Evolutionary conservation across 2,113 vertebrate genomes (phyloP), one percentile per base, ranked within the genome.

Genomic region (Athene noctua): DNA sequence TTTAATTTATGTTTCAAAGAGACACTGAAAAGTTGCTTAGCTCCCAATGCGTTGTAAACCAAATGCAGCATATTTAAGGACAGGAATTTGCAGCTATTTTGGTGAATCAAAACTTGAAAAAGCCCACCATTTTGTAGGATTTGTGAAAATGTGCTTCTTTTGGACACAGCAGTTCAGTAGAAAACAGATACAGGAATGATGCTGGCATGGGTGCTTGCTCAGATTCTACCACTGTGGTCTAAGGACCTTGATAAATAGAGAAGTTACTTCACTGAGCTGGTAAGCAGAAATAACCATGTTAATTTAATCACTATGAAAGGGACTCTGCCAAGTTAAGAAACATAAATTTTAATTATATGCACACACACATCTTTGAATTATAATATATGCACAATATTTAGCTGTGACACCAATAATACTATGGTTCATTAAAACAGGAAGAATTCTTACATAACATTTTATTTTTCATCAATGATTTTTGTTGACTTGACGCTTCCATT

Each of bases 1-100:
- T 96, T 96, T 57, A 94, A 96, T 96, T 91, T 91, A 87, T 91
- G 79, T 92, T 94, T 97, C 93, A 91, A 94, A 93, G 93, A 96
- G 62, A 94, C 84, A 78, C 25, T 57, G 94, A 80, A 77, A 96
- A 96, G 94, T 96, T 95, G 84, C 89, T 91, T 95, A 92, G 80
- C 42, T 91, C 62, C 74, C 81, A 70, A 4, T 15, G 65, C 6
- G 0, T 63, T 77, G 61, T 66, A 86, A 93, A 83, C 79, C 75
- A 92, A 82, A 90, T 62, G 63, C n/a, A 57, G 70, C 32, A 36
- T 65, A 77, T 93, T 91, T 90, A 89, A 95, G 77, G 88, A 27
- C 22, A 71, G 81, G 52, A 55, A 86, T 85, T 74, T 81, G 49
- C 81, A 75, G 80, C 74, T 92, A 54, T 74, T 95, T 92, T 88